Conservation (phyloP, 2,113 vertebrate genomes). For the Chunga burmeisteri region DNA sequence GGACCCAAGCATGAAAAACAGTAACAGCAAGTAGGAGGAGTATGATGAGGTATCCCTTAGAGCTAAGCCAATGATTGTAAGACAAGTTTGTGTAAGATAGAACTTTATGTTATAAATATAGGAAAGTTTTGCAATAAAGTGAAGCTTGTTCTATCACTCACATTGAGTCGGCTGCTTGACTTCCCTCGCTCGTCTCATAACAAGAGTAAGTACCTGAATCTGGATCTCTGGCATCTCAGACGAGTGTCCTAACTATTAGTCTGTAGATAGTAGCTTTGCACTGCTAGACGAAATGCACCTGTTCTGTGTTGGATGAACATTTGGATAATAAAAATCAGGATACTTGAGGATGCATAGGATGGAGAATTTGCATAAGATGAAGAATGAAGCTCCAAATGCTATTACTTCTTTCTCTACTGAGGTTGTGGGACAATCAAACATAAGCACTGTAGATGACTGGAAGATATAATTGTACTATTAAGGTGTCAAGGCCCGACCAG, state of each 20-base stretch:
- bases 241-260: not conserved
- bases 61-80: too few relatives aligned
- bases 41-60: too few relatives aligned
- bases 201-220: not conserved
- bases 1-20: too few relatives aligned
- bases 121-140: too few relatives aligned
- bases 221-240: not conserved
- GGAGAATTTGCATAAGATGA: not conserved
- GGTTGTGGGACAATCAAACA: not conserved
- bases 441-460: not conserved
- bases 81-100: too few relatives aligned
- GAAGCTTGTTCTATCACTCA: too few relatives aligned
- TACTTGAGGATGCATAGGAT: not conserved
- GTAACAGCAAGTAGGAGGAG: too few relatives aligned
- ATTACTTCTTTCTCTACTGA: not conserved
- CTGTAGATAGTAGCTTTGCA: not conserved
- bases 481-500: too few relatives aligned
- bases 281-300: not conserved
- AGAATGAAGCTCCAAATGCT: not conserved
- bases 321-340: not conserved
- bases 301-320: not conserved
- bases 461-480: not conserved
- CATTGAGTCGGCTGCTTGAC: too few relatives aligned
- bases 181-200: too few relatives aligned
- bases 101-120: too few relatives aligned